Percentiles rank a stretch among this genome's conserved stretches.
phyloP scores from a whole-genome alignment of 2,113 vertebrate species.

The Amblyopsis rosae region DNA sequence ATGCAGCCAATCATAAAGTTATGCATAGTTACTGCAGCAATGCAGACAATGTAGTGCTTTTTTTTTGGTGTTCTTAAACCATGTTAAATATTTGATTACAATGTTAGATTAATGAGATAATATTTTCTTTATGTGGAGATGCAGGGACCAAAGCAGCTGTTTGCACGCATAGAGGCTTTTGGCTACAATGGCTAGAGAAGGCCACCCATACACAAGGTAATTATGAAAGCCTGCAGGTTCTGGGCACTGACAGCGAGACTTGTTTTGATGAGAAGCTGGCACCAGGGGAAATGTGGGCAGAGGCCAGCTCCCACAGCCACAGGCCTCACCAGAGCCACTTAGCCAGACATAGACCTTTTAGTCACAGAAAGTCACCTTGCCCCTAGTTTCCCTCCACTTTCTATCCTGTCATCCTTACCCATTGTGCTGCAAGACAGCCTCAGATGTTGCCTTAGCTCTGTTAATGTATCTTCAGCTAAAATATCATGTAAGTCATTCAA shows the following conservation, averaged over 20 bases:
- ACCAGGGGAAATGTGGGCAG: background rate
- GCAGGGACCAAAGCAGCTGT: background rate
- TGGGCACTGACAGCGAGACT: slow-evolving; percentile 24
- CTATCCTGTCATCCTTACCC: background rate
- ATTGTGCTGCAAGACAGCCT: background rate
- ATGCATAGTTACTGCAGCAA: too few relatives aligned
- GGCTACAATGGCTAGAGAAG: slow-evolving; percentile 27
- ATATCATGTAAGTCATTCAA: background rate
- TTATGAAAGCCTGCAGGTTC: slow-evolving; percentile 38
- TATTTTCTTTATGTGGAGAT: background rate
- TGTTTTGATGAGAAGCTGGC: background rate
- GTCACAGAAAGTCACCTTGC: background rate
- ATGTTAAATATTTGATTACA: too few relatives aligned
- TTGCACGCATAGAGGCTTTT: background rate
- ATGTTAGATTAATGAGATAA: background rate
- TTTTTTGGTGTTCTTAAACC: too few relatives aligned
- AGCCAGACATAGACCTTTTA: background rate
- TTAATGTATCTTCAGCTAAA: background rate
- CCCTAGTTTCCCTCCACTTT: background rate
- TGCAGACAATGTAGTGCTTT: too few relatives aligned
- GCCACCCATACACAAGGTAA: slow-evolving; percentile 36
- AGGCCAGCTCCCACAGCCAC: background rate
- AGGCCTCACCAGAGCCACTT: background rate
- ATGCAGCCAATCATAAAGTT: background rate
- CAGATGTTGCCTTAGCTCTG: too few relatives aligned